Base-by-base conservation (phyloP, 2,888 invertebrate genomes). In the Sphaerolaimus hirsutus region DNA sequence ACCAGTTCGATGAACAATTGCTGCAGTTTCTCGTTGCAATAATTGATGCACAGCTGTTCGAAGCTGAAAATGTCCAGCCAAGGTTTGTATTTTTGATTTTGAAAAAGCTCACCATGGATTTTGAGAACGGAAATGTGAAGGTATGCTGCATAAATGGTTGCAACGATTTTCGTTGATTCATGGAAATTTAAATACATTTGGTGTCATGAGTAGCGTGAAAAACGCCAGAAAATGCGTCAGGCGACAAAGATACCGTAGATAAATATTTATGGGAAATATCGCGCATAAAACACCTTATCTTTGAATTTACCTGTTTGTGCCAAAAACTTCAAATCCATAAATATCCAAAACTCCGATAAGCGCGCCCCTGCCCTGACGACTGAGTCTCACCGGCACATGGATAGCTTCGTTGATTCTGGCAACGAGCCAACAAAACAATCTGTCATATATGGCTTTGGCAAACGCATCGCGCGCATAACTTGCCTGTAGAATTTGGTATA, bases 41-140 rank as follows among this genome's bases (percentile, higher is more conserved):
- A 93, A 69, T 93, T 93, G 62, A 93, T 93, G 67, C 91, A 93
- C 68, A 93, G 86, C 69, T 93, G 93, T 66, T 93, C 93, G 68
- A 93, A 71, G 52, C 70, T 71, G 56, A 44, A 61, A 57, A 2
- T 38, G 24, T 50, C 47, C 38, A 47, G 14, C 41, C 1, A 23
- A 29, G 29, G 17, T 19, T 37, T 19, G 5, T n/a, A 37, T 12
- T 5, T 32, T 32, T 12, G 32, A 17, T 32, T 32, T 12, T 32
- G 32, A 12, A 32, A 12, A 32, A 10, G 10, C 10, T 32, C 17
- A 17, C 32, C 32, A 32, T n/a, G n/a, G n/a, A n/a, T n/a, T n/a
- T n/a, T n/a, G n/a, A n/a, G n/a, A n/a, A n/a, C n/a, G n/a, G n/a
- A n/a, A n/a, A n/a, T n/a, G n/a, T n/a, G n/a, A n/a, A n/a, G n/a